These are phyloP conservation scores for Allobates femoralis DNA, from an alignment of 2,797 vertebrate genomes.

Conservation along the genomic window DNA sequence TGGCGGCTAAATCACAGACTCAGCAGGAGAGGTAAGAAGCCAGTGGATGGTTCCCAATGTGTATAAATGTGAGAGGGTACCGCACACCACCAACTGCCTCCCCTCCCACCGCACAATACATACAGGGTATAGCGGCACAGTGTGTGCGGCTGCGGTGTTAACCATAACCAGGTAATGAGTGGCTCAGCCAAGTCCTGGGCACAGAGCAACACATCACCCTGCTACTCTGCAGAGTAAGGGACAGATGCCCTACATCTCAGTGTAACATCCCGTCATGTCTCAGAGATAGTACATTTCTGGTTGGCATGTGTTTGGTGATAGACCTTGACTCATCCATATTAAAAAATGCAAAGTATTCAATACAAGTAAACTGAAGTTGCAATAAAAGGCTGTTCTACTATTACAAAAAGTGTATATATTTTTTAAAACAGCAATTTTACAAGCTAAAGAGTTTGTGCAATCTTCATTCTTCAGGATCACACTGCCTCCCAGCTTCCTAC, in stretches of 20 bases:
- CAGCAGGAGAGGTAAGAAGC: constrained; percentile 40
- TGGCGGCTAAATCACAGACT: constrained; percentile 49
- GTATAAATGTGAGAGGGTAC: constrained; percentile 51
- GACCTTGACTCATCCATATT: neutral
- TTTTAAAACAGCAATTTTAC: neutral
- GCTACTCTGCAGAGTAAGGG: neutral
- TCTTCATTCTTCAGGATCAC: no score
- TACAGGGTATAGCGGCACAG: constrained; percentile 7
- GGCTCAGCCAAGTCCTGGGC: neutral
- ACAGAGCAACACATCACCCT: neutral
- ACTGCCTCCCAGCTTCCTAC: no score
- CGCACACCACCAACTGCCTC: constrained; percentile 33
- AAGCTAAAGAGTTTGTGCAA: no score
- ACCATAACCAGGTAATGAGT: constrained; percentile 4
- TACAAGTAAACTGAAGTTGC: neutral
- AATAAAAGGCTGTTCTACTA: neutral
- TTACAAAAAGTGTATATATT: neutral
- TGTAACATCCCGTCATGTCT: neutral
- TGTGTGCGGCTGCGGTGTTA: neutral
- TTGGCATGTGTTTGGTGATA: neutral
- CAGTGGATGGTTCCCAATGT: constrained; percentile 35
- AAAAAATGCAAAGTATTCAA: neutral
- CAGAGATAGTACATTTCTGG: neutral
- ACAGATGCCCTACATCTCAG: neutral
- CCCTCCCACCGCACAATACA: constrained; percentile 29